Evolutionary conservation across 2,113 vertebrate species (phyloP).

Genomic region (Nannospalax galili): DNA sequence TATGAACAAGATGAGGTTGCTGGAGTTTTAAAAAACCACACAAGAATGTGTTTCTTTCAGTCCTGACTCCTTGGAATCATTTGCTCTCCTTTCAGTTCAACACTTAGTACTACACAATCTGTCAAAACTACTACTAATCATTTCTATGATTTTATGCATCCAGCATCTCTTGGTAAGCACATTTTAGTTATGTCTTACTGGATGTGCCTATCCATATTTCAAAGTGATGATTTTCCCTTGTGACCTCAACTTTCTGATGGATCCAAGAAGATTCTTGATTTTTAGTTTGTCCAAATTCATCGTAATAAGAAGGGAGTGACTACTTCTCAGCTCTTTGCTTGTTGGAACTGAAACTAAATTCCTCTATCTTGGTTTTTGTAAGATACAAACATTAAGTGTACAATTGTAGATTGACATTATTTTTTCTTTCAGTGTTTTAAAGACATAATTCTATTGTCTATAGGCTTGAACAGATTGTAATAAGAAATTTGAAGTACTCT

Average conservation of each 20-base stretch:
- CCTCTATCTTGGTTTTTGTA: conserved; percentile 39
- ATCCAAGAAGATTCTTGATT: conserved; percentile 11
- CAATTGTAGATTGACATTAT: conserved; percentile 34
- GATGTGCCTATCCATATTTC: neutral
- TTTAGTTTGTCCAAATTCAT: conserved; percentile 19
- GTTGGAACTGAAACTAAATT: conserved; percentile 50
- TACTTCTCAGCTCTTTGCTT: conserved; percentile 21
- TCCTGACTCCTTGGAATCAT: neutral
- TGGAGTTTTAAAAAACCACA: neutral
- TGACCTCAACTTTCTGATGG: neutral
- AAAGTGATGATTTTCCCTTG: neutral
- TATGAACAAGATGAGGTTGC: conserved; percentile 2
- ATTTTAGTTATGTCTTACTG: neutral
- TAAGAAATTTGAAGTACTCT: neutral
- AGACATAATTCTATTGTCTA: conserved; percentile 4
- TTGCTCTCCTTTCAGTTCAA: neutral
- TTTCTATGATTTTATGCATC: neutral
- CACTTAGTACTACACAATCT: neutral
- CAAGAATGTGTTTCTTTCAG: neutral
- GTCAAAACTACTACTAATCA: neutral
- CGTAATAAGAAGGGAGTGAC: neutral
- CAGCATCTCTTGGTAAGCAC: neutral
- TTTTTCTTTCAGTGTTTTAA: neutral
- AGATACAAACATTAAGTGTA: conserved; percentile 14
- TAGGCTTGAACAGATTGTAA: conserved; percentile 43